Base-by-base conservation (phyloP, 2,888 invertebrate genomes). In the Herminia tarsipennalis region DNA sequence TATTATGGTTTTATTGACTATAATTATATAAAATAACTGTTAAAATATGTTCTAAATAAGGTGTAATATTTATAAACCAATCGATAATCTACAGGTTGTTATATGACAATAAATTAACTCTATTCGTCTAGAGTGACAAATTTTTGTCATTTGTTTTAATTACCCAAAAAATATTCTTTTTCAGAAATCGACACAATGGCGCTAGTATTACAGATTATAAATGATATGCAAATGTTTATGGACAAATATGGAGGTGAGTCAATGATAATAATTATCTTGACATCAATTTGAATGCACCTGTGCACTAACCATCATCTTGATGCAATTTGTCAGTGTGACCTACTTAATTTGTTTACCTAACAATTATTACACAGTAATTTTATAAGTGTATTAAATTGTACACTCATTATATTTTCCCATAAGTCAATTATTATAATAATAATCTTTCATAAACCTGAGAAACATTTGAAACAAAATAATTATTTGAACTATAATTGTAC, bases 181-280 rank as follows among this genome's bases (percentile, higher is more conserved):
- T 57, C 92, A 93, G 93, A 88, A 84, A 81, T 73, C 61, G 62
- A 69, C 73, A 90, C 82, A 83, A 96, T 96, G 96, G 95, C 96
- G 92, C 93, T 96, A 92, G 93, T 96, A 91, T 93, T 95, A 92
- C 94, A 95, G 86, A 95, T 94, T 86, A 93, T 96, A 91, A 94
- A 95, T 85, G 93, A 93, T 84, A 94, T 96, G 91, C 95, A 96
- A 88, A 93, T 93, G 84, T 94, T 95, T 84, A 94, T 96, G 93
- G 95, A 96, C 86, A 95, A 94, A 93, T 93, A 96, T 92, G 95
- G 96, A 93, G 96, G 96, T 96, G 86, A 94, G 94, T 89, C 44
- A 35, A 35, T 35, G 25, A 33, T 49, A 12, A 18, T 5, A 38
- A n/a, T n/a, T n/a, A n/a, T 39, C 12, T 43, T 38, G 8, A 41